Evolutionary conservation across 1,140 invertebrate genomes (phyloP), one percentile per base, ranked within the genome.

Genomic region (Holotrichia oblita): DNA sequence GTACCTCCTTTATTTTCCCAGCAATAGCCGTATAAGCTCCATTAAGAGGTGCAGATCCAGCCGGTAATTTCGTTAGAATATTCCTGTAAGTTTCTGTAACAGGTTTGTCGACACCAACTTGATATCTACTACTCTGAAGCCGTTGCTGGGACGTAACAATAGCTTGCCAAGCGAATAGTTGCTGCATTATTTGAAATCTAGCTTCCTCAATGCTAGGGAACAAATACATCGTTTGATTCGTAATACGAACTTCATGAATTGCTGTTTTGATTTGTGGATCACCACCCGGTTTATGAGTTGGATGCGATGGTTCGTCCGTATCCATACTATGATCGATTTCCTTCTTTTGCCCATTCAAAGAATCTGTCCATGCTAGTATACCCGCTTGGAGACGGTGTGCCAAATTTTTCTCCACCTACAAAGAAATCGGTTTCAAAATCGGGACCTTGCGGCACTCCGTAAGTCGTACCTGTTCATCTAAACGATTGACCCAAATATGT

Each of bases 131-230:
- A 88, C 94, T 96, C 86, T 98, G 96, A 78, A 99, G 91, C 55
- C 98, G 91, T 77, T 95, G 93, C 85, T 99, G 96, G 20, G 94
- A 96, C 0, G 97, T 97, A 40, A 99, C 95, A 81, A 99, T 96
- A 0, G 97, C 97, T 87, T 99, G 95, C 97, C 98, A 99, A 10
- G 96, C 95, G 89, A 98, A 99, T 80, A 99, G 89, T 86, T 99
- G 97, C 81, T 98, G 94, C 93, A 99, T 95, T 79, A 99, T 94
- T 87, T 98, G 96, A 86, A 97, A 96, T 74, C 96, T 91, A 6
- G 97, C 97, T 84, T 98, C 96, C 87, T 99, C 97, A 78, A 99
- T 92, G 22, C 96, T 97, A 0, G 98, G 98, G 88, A 94, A 97
- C 42, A 99, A 89, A 87, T 96, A 98, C 94, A 99, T 98, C 78